Percentiles rank a stretch among this genome's conserved stretches.
Conservation (phyloP, 2,888 invertebrate genomes). For the Xestia c-nigrum region DNA sequence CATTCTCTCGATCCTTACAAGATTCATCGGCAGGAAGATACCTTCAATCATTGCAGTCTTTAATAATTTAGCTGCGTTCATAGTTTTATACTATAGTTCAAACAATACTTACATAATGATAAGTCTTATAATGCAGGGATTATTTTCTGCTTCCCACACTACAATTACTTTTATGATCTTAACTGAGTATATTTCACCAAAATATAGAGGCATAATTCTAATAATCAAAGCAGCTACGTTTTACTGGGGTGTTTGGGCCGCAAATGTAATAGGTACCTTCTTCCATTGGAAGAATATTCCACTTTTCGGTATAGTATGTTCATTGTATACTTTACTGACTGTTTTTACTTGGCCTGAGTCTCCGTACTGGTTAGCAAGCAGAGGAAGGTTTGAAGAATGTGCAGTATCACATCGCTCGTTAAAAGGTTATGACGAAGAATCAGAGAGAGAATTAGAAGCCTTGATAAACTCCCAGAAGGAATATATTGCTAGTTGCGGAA, state of each 20-base stretch:
- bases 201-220: conserved; percentile 70
- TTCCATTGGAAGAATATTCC: too few relatives aligned
- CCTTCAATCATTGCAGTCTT: conserved; percentile 52
- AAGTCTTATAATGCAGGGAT: conserved; percentile 60
- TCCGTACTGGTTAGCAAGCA: conserved; percentile 74
- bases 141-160: conserved; percentile 34
- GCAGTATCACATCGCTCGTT: conserved; percentile 69
- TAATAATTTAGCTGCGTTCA: conserved; percentile 51
- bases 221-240: conserved; percentile 67
- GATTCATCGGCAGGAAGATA: conserved; percentile 63
- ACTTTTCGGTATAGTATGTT: too few relatives aligned
- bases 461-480: conserved; percentile 68
- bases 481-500: conserved; percentile 44
- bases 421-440: conserved; percentile 68
- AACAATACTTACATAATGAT: conserved; percentile 65
- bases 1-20: conserved; percentile 57
- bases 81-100: conserved; percentile 63
- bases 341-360: too few relatives aligned
- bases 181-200: conserved; percentile 71
- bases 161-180: conserved; percentile 60
- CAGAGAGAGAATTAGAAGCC: conserved; percentile 70
- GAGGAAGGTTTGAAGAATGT: conserved; percentile 70
- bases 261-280: too few relatives aligned
- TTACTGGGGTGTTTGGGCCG: conserved; percentile 68
- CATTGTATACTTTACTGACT: too few relatives aligned